phyloP scores from a whole-genome alignment of 2,888 invertebrate genomes.

The Nymphalis c-album region DNA sequence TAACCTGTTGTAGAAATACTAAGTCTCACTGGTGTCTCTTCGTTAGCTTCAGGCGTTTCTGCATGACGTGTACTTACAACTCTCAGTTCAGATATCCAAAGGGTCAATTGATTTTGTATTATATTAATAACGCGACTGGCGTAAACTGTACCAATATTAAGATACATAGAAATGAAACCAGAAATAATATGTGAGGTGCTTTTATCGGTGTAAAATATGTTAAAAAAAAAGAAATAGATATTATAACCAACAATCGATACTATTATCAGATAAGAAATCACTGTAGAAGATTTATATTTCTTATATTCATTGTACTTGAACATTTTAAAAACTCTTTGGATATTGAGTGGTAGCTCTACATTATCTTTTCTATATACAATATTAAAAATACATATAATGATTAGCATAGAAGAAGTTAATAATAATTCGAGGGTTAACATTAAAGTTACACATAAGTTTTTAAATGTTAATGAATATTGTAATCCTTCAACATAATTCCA shows the following conservation, averaged over 20 bases:
- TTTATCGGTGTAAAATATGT: not conserved
- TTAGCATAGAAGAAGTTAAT: not conserved
- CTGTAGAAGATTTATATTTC: too few relatives aligned
- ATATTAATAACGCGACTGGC: not conserved
- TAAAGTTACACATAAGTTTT: too few relatives aligned
- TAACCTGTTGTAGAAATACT: not conserved
- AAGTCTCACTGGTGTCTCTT: not conserved
- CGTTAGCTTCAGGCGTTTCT: too few relatives aligned
- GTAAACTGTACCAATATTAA: conserved; percentile 1
- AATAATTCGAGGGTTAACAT: not conserved
- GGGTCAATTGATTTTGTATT: not conserved
- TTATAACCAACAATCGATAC: not conserved
- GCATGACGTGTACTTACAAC: not conserved
- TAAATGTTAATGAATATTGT: too few relatives aligned
- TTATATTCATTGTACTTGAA: not conserved
- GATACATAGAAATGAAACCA: not conserved
- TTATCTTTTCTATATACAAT: not conserved
- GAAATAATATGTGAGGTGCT: not conserved
- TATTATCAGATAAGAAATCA: not conserved
- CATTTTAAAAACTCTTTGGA: conserved; percentile 7
- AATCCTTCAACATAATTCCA: not conserved
- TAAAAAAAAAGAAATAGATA: not conserved
- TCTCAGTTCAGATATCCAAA: conserved; percentile 10
- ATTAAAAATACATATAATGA: not conserved
- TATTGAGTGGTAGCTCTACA: not conserved